Evolutionary conservation across 2,797 vertebrate genomes (phyloP).

Genomic region (Octomys mimax): DNA sequence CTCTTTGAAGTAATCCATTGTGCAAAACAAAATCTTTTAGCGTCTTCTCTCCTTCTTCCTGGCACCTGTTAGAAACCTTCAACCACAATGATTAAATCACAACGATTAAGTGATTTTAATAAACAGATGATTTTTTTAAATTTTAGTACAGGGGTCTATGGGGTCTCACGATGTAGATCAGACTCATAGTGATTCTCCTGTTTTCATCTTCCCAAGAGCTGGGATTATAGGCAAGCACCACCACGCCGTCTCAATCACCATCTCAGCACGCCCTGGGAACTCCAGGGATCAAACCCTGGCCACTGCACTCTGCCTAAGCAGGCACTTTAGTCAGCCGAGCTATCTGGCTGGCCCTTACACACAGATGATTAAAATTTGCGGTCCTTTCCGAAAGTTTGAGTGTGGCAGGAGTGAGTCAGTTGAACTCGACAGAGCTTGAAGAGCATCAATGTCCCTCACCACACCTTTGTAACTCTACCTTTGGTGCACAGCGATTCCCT

Average conservation of each 20-base stretch:
- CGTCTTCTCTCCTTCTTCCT: background rate
- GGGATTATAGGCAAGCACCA: too few species aligned
- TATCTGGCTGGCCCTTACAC: too few species aligned
- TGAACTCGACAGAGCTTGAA: background rate
- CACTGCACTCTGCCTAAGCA: too few species aligned
- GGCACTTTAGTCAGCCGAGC: too few species aligned
- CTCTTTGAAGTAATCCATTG: background rate
- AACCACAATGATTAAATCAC: background rate
- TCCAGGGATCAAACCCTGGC: too few species aligned
- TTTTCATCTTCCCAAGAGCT: too few species aligned
- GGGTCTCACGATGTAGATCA: too few species aligned
- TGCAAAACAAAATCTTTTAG: constrained; percentile 34
- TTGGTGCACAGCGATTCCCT: background rate
- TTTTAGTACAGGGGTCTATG: too few species aligned
- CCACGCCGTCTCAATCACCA: too few species aligned
- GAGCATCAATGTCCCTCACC: background rate
- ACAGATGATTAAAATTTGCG: constrained; percentile 45
- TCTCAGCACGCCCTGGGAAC: too few species aligned
- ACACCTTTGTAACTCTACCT: background rate
- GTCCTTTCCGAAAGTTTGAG: constrained; percentile 16
- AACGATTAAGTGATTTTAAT: too few species aligned
- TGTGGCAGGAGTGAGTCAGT: background rate
- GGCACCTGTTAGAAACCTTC: background rate
- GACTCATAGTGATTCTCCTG: too few species aligned
- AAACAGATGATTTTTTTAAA: background rate